Percentiles rank a stretch among this genome's conserved stretches.
These are phyloP conservation scores for Plotosus lineatus DNA, from an alignment of 2,113 vertebrate species.

Conservation along the genomic window DNA sequence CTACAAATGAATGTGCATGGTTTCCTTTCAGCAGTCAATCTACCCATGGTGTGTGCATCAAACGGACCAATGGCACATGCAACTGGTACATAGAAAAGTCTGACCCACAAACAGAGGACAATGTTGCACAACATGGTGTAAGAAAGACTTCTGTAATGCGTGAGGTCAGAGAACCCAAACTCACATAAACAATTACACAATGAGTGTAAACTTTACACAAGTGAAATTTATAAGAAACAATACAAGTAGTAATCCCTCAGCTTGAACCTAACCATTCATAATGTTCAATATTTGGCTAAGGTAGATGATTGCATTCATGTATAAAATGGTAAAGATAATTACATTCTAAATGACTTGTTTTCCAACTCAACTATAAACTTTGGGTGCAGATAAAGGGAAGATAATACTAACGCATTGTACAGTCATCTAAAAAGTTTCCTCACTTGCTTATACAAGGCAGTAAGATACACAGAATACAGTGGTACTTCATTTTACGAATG, in stretches of 20 bases:
- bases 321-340: background rate
- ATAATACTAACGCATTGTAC: background rate
- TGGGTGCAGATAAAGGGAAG: too few species aligned
- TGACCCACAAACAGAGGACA: background rate
- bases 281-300: background rate
- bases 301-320: background rate
- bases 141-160: background rate
- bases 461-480: background rate
- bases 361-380: background rate
- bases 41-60: slow-evolving; percentile 84
- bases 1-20: slow-evolving; percentile 80
- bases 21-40: slow-evolving; percentile 65
- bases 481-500: too few species aligned
- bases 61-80: slow-evolving; percentile 71
- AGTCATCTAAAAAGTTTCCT: background rate
- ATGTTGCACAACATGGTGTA: background rate
- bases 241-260: background rate
- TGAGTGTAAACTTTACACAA: background rate
- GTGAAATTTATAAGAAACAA: background rate
- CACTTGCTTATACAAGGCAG: background rate
- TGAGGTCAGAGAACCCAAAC: background rate
- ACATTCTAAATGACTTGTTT: background rate
- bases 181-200: background rate
- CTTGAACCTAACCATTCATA: background rate
- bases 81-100: slow-evolving; percentile 14